Base-by-base conservation (phyloP, 2,888 invertebrate species). In the Agrochola litura region DNA sequence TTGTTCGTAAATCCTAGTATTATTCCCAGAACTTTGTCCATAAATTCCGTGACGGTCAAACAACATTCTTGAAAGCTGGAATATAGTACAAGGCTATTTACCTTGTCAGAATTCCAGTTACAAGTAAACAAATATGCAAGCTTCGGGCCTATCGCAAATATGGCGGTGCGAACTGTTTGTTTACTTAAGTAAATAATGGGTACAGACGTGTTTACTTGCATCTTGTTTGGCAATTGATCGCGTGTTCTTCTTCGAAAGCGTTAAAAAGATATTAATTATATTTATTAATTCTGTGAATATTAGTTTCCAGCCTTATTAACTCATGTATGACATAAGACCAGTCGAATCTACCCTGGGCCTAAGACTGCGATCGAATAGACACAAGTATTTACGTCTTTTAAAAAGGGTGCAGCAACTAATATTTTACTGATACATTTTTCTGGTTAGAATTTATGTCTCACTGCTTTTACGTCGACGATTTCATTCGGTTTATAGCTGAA, bases 41-140 rank as follows among this genome's bases (percentile, higher is more conserved):
- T 49, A 43, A 12, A 46, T 22, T 22, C 22, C 30, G 22, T 60
- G 19, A 12, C 14, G 9, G 8, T 9, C 14, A 14, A 66, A 67
- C 49, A 10, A 56, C 3, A 70, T 30, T 69, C 22, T 49, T 37
- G 46, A 46, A 73, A 66, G 14, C 14, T 66, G 19, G 16, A 64
- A 2, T 6, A 10, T 22, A 52, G 19, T 54, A 56, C 41, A 22
- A 5, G 25, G 30, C 4, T 56, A 30, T 73, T 49, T 56, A 37
- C 1, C 1, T 49, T 54, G 54, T 46, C 58, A 65, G 52, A 54
- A 60, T 77, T 46, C 5, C 54, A 41, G 52, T 41, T 54, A 54
- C 8, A 25, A 19, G 22, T 61, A 56, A 63, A 67, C 49, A 79
- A 56, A 52, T 52, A 73, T 58, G 56, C 63, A 54, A n/a, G 61